These are phyloP conservation scores for Microtus richardsoni DNA, from an alignment of 2,113 vertebrate species.

Conservation along the genomic window DNA sequence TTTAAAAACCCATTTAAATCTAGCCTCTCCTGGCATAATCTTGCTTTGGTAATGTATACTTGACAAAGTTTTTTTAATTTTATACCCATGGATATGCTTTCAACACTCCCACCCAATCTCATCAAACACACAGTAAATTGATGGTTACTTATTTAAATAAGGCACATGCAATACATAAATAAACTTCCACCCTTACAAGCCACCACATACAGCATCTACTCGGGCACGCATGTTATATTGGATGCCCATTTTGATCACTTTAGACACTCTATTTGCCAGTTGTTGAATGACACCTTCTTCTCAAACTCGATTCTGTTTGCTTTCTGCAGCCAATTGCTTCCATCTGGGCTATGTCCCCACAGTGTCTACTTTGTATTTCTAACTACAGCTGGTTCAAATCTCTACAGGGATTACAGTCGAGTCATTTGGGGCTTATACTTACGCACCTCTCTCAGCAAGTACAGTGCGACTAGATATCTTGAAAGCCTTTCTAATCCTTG, in stretches of 20 bases:
- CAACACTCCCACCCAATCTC: background rate
- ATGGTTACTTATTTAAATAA: background rate
- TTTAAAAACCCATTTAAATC: background rate
- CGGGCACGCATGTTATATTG: fast-evolving
- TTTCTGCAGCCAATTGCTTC: background rate
- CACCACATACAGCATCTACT: background rate
- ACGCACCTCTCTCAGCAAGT: slow-evolving; percentile 13
- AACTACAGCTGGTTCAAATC: slow-evolving; percentile 4
- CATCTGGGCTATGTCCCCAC: background rate
- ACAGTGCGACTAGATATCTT: background rate
- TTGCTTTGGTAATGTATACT: background rate
- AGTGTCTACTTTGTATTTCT: slow-evolving; percentile 28
- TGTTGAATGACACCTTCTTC: background rate
- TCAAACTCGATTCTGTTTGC: slow-evolving; percentile 2
- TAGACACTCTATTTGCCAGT: background rate
- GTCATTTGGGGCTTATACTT: slow-evolving; percentile 44
- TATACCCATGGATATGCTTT: background rate
- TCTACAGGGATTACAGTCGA: slow-evolving; percentile 21
- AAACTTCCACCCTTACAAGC: background rate
- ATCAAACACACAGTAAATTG: background rate
- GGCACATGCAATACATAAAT: background rate
- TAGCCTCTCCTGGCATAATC: background rate
- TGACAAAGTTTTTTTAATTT: background rate
- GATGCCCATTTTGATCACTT: background rate
- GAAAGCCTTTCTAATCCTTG: slow-evolving; percentile 64